Conservation (phyloP, 2,797 vertebrate species). For the Sus cebifrons region DNA sequence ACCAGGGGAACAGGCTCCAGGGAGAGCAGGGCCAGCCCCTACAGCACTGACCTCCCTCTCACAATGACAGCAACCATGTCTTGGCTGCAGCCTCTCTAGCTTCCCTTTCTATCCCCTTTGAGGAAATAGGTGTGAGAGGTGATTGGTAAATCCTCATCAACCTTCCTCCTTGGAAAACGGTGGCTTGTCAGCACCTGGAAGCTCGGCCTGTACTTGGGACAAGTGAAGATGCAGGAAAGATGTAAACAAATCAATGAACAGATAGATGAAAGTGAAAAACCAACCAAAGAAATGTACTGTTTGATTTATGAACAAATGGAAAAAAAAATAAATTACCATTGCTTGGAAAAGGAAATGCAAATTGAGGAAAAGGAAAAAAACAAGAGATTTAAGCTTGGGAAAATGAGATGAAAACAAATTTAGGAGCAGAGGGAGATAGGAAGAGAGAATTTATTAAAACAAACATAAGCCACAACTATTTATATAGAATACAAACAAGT, state of each 20-base stretch:
- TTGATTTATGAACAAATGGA: conserved; percentile 69
- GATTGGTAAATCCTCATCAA: background rate
- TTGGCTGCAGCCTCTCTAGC: background rate
- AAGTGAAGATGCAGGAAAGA: conserved; percentile 12
- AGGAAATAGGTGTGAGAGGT: background rate
- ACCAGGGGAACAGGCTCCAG: background rate
- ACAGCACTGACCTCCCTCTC: background rate
- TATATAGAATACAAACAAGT: conserved; percentile 77
- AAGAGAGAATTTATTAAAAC: conserved; percentile 64
- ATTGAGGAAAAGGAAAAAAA: conserved; percentile 50
- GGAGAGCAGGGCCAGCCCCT: background rate
- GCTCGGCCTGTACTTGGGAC: background rate
- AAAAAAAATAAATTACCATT: conserved; percentile 69
- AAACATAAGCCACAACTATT: conserved; percentile 73
- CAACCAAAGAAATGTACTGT: background rate
- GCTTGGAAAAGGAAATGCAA: conserved; percentile 71
- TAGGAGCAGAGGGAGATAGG: conserved; percentile 69
- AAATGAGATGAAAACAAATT: conserved; percentile 78
- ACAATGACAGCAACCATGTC: background rate
- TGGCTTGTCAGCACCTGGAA: conserved; percentile 3
- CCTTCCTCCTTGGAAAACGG: background rate
- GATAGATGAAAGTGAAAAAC: background rate
- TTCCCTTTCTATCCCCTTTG: background rate
- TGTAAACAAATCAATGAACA: background rate
- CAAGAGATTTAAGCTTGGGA: conserved; percentile 77